A percentile compares a stretch with the other conserved stretches of the same genome.
Conservation (phyloP, 2,888 invertebrate species). For the Spisula subtruncata region DNA sequence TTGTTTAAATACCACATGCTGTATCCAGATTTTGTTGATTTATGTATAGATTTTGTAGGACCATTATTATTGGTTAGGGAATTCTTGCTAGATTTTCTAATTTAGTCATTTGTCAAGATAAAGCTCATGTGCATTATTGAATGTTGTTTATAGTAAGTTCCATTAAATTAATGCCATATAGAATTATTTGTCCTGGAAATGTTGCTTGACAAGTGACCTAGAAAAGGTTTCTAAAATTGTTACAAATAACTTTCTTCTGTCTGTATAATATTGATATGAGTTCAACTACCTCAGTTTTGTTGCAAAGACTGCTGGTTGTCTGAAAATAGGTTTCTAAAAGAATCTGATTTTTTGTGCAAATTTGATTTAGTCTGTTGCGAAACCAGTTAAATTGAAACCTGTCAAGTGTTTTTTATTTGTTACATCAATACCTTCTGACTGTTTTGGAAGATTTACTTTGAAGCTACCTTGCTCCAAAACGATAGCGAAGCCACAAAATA, state of each 20-base stretch:
- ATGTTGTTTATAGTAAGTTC: conserved; percentile 1
- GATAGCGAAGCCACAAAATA: no score
- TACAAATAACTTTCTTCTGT: not conserved
- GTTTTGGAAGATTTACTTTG: no score
- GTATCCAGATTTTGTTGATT: not conserved
- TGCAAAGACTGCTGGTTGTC: no score
- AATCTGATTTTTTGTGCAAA: no score
- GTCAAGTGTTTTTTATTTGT: no score
- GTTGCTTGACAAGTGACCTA: not conserved
- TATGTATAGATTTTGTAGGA: not conserved
- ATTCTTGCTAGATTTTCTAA: conserved; percentile 1
- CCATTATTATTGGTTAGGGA: not conserved
- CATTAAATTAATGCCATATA: not conserved
- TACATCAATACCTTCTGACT: no score
- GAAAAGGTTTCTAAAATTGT: not conserved
- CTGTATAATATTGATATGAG: no score
- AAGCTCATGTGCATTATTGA: not conserved
- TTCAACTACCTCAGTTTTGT: no score
- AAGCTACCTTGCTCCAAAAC: no score
- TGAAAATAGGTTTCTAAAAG: no score
- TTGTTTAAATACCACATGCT: not conserved
- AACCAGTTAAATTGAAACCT: no score
- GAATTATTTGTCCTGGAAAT: not conserved
- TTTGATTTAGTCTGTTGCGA: no score
- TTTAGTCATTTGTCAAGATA: conserved; percentile 10